Evolutionary conservation across 2,797 vertebrate species (phyloP).

Genomic region (Bradypodion ventrale): DNA sequence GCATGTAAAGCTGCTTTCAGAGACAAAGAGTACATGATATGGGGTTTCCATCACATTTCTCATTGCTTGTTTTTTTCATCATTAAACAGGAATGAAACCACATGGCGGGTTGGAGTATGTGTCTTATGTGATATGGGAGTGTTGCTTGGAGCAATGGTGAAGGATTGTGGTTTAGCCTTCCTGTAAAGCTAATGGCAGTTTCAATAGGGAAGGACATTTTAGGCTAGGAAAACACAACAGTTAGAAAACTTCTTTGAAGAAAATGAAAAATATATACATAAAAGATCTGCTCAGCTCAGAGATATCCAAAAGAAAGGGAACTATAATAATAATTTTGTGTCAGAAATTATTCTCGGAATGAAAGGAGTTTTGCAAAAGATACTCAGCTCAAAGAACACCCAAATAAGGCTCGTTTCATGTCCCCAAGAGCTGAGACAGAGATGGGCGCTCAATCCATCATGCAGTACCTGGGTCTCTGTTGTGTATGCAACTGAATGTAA

Average conservation of each 20-base stretch:
- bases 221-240: neutral
- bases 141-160: neutral
- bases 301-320: too few species aligned
- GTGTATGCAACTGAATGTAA: too few species aligned
- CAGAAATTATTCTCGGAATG: too few species aligned
- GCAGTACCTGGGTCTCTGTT: too few species aligned
- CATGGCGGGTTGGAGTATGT: neutral
- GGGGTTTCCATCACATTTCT: neutral
- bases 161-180: neutral
- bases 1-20: neutral
- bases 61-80: neutral
- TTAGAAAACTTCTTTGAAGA: neutral
- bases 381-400: too few species aligned
- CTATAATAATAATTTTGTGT: too few species aligned
- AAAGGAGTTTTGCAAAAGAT: too few species aligned
- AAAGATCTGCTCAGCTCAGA: too few species aligned
- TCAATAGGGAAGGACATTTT: neutral
- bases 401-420: too few species aligned
- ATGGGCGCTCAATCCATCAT: too few species aligned
- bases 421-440: too few species aligned
- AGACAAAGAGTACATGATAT: neutral
- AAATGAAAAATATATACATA: too few species aligned
- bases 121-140: neutral
- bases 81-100: neutral
- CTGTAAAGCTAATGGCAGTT: neutral